phyloP scores from a whole-genome alignment of 2,888 invertebrate genomes.

The Dynastes grantii region DNA sequence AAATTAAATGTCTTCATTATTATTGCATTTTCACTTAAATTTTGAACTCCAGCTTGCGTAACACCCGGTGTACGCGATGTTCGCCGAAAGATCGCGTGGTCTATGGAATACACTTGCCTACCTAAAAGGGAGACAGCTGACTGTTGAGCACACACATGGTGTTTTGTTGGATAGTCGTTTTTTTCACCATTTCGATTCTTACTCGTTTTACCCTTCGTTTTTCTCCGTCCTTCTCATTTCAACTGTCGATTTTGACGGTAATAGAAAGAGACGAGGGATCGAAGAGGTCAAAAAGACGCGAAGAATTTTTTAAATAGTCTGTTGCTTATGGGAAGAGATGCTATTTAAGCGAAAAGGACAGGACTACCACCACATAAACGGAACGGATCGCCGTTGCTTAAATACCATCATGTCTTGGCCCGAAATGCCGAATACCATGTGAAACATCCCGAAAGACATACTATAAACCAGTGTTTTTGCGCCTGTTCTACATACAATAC shows the following conservation, averaged over 20 bases:
- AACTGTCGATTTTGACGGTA: too few relatives aligned
- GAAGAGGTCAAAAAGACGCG: slow-evolving; percentile 8
- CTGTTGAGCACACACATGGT: slow-evolving; percentile 11
- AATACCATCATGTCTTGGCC: slow-evolving; percentile 13
- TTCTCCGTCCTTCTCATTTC: too few relatives aligned
- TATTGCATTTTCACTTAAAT: too few relatives aligned
- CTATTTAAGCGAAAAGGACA: neutral
- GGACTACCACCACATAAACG: neutral
- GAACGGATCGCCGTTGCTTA: neutral
- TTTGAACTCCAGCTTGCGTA: too few relatives aligned
- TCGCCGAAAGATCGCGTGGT: slow-evolving; percentile 58
- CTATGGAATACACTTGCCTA: slow-evolving; percentile 61
- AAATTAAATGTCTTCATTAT: too few relatives aligned
- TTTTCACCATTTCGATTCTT: slow-evolving; percentile 1
- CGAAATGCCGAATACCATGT: slow-evolving; percentile 26
- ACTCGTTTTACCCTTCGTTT: neutral
- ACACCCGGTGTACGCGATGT: slow-evolving; percentile 32
- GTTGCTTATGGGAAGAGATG: neutral
- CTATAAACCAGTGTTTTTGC: slow-evolving; percentile 34
- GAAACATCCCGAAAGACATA: slow-evolving; percentile 32
- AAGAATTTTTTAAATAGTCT: slow-evolving; percentile 35
- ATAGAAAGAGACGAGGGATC: too few relatives aligned
- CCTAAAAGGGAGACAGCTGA: slow-evolving; percentile 60
- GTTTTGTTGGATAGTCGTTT: slow-evolving; percentile 24
- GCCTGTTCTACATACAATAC: slow-evolving; percentile 28